Evolutionary conservation across 1,140 invertebrate genomes (phyloP), one percentile per base, ranked within the genome.

Genomic region (Eurytemora carolleeae): DNA sequence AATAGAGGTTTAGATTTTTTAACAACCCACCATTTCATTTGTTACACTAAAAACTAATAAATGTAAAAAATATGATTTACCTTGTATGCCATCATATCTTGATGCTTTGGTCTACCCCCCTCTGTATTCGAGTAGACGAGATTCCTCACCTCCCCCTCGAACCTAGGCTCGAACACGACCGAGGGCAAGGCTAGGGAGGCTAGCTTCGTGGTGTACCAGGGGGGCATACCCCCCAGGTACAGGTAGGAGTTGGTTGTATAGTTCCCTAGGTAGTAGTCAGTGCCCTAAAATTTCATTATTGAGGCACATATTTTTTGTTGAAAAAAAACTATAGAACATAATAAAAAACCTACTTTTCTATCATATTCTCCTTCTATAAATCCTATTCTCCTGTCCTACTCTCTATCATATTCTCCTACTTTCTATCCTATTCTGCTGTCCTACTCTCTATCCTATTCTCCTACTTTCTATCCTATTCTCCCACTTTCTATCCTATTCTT

Each of bases 211-310:
- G 85, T 85, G 70, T 89, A 92, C 81, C 82, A 87, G 61, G 79
- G 78, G 18, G 90, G 90, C 77, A 94, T 83, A 7, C 89, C 90
- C 3, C 90, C 90, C 55, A 95, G 78, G 71, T 88, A 94, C 22
- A 93, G 85, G 71, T 87, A 86, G 2, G 86, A 90, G 72, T 92
- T 92, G 53, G 81, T 83, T 1, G 77, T 75, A 65, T 87, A 80
- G 67, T 85, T 82, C 1, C 88, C 87, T 70, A 92, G 89, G 63
- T 81, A 79, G 71, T 87, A 87, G 71, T 88, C 86, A 67, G 87
- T 85, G 66, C 84, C 86, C 82, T 77, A 2, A 83, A 87, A 54
- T 55, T 67, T 66, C 58, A 67, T 64, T 64, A 69, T 68, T 55
- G 66, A 64, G 67, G 68, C n/a, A 68, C 67, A 58, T 71, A 66